Evolutionary conservation across 2,113 vertebrate genomes (phyloP).

Genomic region (Marmota monax): DNA sequence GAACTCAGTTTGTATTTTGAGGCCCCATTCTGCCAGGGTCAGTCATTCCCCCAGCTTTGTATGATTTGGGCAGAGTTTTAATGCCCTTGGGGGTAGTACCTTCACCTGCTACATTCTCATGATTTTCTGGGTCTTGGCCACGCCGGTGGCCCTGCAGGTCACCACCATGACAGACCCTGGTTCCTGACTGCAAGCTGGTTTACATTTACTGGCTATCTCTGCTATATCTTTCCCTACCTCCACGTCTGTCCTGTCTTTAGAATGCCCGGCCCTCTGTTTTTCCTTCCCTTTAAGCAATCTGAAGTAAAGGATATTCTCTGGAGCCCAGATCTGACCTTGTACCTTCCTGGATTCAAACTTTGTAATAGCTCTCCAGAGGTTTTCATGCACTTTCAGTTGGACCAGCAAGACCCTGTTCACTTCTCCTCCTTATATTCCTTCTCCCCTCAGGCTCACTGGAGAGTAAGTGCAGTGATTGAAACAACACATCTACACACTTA

Average conservation of each 20-base stretch:
- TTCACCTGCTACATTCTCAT: accelerated
- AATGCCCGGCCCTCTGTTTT: not conserved
- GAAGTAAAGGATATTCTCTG: not conserved
- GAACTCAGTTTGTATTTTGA: slow-evolving; percentile 4
- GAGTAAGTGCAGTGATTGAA: not conserved
- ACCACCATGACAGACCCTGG: not conserved
- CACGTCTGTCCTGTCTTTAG: not conserved
- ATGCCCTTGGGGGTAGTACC: not conserved
- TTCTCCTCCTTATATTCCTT: not conserved
- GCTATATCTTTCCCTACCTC: not conserved
- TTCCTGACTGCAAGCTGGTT: not conserved
- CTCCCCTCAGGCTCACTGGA: not conserved
- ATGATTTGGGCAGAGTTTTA: not conserved
- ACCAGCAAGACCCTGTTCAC: not conserved
- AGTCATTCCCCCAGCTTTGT: not conserved
- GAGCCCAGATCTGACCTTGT: not conserved
- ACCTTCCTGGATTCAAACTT: not conserved
- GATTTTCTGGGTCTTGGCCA: not conserved
- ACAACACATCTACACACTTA: accelerated
- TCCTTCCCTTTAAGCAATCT: not conserved
- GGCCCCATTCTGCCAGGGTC: not conserved
- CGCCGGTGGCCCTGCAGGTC: not conserved
- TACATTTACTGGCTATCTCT: not conserved
- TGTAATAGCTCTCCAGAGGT: not conserved
- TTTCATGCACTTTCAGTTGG: not conserved